These are phyloP conservation scores for Colossoma macropomum DNA, from an alignment of 2,113 vertebrate genomes.

Conservation along the genomic window DNA sequence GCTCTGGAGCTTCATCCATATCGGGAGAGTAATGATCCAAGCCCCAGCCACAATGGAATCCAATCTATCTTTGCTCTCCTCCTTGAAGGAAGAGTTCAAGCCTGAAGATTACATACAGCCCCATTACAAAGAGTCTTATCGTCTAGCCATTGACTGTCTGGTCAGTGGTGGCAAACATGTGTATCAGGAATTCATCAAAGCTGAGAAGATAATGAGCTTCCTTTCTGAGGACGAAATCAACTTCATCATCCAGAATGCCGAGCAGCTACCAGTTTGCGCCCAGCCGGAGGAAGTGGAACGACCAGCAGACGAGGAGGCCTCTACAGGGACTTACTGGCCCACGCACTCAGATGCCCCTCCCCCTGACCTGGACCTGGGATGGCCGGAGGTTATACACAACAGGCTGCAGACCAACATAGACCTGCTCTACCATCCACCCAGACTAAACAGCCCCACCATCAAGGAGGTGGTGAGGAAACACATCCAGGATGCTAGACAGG, in stretches of 20 bases:
- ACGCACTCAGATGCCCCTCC: slow-evolving; percentile 89
- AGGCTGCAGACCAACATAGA: slow-evolving; percentile 86
- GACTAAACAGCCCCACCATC: slow-evolving; percentile 89
- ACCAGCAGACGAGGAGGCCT: slow-evolving; percentile 79
- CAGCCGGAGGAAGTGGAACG: slow-evolving; percentile 71
- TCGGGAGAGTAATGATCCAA: slow-evolving; percentile 36
- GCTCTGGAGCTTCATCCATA: background rate
- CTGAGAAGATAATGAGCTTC: slow-evolving; percentile 85
- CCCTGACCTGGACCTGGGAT: slow-evolving; percentile 94
- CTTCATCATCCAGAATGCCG: slow-evolving; percentile 84
- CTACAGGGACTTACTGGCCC: slow-evolving; percentile 97
- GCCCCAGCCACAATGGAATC: slow-evolving; percentile 81
- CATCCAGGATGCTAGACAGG: slow-evolving; percentile 92
- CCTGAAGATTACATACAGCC: slow-evolving; percentile 88
- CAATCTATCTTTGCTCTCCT: slow-evolving; percentile 85
- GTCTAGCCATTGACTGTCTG: slow-evolving; percentile 89
- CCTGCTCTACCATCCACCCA: slow-evolving; percentile 90
- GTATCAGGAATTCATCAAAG: slow-evolving; percentile 87
- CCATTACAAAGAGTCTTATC: slow-evolving; percentile 94
- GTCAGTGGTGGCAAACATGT: slow-evolving; percentile 81
- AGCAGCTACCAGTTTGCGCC: slow-evolving; percentile 69
- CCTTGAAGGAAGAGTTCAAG: slow-evolving; percentile 85
- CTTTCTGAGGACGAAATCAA: slow-evolving; percentile 88
- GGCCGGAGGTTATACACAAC: slow-evolving; percentile 86
- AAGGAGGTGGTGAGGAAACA: slow-evolving; percentile 93